Percentiles rank a stretch among this genome's conserved stretches.
phyloP scores from a whole-genome alignment of 53 echinoderm and acorn worm genomes.

The Patiria pectinifera region DNA sequence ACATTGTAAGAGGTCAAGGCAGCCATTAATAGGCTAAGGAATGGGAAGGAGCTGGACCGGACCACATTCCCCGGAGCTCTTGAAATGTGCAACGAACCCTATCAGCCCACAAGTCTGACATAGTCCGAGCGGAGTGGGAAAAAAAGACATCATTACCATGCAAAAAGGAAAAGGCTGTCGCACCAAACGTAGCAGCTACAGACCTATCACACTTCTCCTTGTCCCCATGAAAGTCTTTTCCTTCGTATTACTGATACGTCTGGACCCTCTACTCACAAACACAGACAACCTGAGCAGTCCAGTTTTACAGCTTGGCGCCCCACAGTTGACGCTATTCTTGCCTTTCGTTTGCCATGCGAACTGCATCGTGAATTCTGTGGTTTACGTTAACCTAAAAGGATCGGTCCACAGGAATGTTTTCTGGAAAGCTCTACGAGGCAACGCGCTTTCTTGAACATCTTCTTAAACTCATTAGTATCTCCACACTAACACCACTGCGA shows the following conservation, averaged over 20 bases:
- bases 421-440: conserved; percentile 13
- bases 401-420: neutral
- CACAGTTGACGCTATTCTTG: neutral
- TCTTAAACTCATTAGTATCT: too few relatives aligned
- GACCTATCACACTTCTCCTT: too few relatives aligned
- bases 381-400: neutral
- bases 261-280: neutral
- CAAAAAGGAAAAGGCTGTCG: too few relatives aligned
- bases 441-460: neutral
- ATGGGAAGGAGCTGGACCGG: neutral
- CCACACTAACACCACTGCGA: too few relatives aligned
- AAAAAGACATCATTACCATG: too few relatives aligned
- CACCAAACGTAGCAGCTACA: too few relatives aligned
- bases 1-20: neutral
- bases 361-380: conserved; percentile 12
- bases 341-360: neutral
- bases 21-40: conserved; percentile 22
- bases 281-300: neutral
- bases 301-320: conserved; percentile 7
- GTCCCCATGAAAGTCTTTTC: too few relatives aligned
- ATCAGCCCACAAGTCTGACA: too few relatives aligned
- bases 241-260: neutral
- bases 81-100: too few relatives aligned
- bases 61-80: neutral
- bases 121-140: too few relatives aligned